Evolutionary conservation across 2,888 invertebrate species (phyloP), one percentile per base, ranked within the genome.

Genomic region (Tricholauxania praeusta): DNA sequence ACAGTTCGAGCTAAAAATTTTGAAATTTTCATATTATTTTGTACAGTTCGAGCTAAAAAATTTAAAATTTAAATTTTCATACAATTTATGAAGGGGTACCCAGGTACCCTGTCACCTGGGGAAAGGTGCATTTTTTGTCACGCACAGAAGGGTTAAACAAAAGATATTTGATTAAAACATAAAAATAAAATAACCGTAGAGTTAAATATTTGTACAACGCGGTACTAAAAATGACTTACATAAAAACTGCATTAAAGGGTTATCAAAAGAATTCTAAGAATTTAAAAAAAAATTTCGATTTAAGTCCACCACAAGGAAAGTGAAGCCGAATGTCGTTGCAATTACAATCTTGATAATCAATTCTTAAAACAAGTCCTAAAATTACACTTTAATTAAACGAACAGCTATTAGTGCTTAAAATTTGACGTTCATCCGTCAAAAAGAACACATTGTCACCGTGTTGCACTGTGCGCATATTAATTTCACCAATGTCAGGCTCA

Each of bases 301-400:
- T 48, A 28, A 62, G 48, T 7, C 32, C 15, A 5, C 53, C 15
- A 68, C 7, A 60, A 70, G 73, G 74, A 53, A 63, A 73, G 51
- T 74, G 76, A 73, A 76, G 76, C 76, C 17, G 32, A n/a, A 52
- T 32, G 32, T 60, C 17, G 47, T 51, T 49, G 60, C 60, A 39
- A 22, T 47, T 8, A 68, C 74, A 57, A 77, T 75, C 78, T 60
- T 73, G 78, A 76, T 74, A 72, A 77, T 76, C 77, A 75, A 78
- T 76, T 77, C 76, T 77, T 75, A 70, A 77, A 78, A 79, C 78
- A 77, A 79, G 78, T 80, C 79, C 78, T 80, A 78, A 85, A 85
- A 85, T 85, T 85, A 79, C 83, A 82, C 83, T 83, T 79, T 85
- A 85, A 85, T 85, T 85, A 85, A 85, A 83, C 81, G 82, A 79